Evolutionary conservation across 2,113 vertebrate genomes (phyloP), one percentile per base, ranked within the genome.

Genomic region (Neomonachus schauinslandi): DNA sequence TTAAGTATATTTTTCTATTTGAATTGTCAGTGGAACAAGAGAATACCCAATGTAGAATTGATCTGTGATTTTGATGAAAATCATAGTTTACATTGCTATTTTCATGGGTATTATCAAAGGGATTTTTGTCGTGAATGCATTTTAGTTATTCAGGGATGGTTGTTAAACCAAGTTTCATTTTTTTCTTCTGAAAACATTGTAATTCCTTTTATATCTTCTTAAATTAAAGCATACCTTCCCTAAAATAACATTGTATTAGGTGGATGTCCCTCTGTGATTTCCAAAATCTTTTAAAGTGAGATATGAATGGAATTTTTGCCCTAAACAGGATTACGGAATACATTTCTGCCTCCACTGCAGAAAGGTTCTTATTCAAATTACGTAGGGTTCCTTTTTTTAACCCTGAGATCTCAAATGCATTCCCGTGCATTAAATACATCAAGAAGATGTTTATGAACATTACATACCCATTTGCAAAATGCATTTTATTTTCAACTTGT

Each of bases 251-350:
- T 42, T 57, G 1, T 65, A 51, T 16, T 94, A 16, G n/a, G 42
- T 84, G 22, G 24, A 89, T 97, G 97, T 98, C 59, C 86, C 88
- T 96, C 61, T 83, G 72, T 97, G 93, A 89, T 46, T 14, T 19
- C 80, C 74, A 83, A 19, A 95, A 7, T 63, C 33, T 84, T 51
- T 69, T 80, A 85, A 91, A 94, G 83, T 93, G 19, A 86, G 24
- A 94, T 74, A 96, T 71, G 24, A 98, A 97, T 92, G 12, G 59
- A 98, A 95, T 96, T 94, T 80, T 93, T 96, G 11, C 57, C 71
- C n/a, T 79, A 95, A 97, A 97, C 9, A 90, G 46, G 74, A 95
- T 97, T 98, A 97, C 28, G 93, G 49, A 84, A 96, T 95, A 96
- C 16, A 81, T 92, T 94, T 79, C 28, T 92, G 67, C 31, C 80